Conservation (phyloP, 92 coral and sea anemone species). For the Nematostella vectensis region DNA sequence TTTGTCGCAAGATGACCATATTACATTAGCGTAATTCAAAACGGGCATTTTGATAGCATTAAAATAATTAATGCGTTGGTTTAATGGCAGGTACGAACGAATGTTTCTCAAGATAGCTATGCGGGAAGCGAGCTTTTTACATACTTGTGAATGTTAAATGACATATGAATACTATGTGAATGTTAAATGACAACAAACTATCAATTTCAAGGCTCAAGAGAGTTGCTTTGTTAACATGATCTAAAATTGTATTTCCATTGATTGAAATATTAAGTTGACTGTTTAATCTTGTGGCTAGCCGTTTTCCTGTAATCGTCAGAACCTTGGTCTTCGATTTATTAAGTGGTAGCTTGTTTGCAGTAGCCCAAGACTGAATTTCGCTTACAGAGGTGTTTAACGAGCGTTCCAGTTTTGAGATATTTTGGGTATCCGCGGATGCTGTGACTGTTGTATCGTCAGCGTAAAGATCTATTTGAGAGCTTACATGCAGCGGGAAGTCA, state of each 20-base stretch:
- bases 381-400: conserved; percentile 20
- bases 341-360: conserved; percentile 40
- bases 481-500: conserved; percentile 34
- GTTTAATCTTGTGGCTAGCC: conserved; percentile 4
- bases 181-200: conserved; percentile 2
- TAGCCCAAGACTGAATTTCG: conserved; percentile 41
- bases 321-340: conserved; percentile 39
- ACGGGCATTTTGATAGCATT: conserved; percentile 18
- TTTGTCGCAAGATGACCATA: conserved; percentile 9
- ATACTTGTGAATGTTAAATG: too few relatives aligned
- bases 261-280: neutral
- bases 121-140: conserved; percentile 20
- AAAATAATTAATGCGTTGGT: conserved; percentile 17
- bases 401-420: conserved; percentile 10
- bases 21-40: conserved; percentile 15
- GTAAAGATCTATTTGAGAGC: conserved; percentile 20
- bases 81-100: conserved; percentile 16
- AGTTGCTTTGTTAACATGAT: conserved; percentile 5
- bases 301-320: conserved; percentile 34
- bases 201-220: conserved; percentile 29
- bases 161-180: conserved; percentile 28
- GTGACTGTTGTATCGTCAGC: conserved; percentile 43
- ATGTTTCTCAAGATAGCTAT: conserved; percentile 28
- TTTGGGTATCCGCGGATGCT: conserved; percentile 24
- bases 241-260: neutral